phyloP scores from a whole-genome alignment of 2,888 invertebrate species.

The Margaritifera margaritifera region DNA sequence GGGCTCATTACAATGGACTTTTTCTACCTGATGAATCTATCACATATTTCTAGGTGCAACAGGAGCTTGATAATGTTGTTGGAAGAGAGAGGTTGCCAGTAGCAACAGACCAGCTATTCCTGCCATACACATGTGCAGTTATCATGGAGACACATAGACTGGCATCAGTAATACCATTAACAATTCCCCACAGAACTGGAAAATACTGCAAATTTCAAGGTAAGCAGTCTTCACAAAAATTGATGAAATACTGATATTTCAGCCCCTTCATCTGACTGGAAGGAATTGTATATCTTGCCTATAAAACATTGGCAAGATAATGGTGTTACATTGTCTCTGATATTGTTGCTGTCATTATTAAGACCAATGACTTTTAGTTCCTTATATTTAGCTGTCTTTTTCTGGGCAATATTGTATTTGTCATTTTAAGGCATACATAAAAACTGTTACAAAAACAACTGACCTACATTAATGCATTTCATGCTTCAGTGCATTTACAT shows the following conservation, averaged over 20 bases:
- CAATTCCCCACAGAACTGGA: slow-evolving; percentile 52
- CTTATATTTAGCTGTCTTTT: too few relatives aligned
- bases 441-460: too few relatives aligned
- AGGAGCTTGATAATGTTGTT: slow-evolving; percentile 53
- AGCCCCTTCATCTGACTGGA: not conserved
- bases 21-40: not conserved
- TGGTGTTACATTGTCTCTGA: not conserved
- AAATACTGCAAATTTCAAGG: slow-evolving; percentile 49
- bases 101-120: slow-evolving; percentile 52
- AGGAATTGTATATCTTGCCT: not conserved
- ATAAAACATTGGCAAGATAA: not conserved
- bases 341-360: too few relatives aligned
- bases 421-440: too few relatives aligned
- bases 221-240: slow-evolving; percentile 12
- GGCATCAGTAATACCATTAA: slow-evolving; percentile 56
- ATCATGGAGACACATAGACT: slow-evolving; percentile 58
- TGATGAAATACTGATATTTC: not conserved
- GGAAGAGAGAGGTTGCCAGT: slow-evolving; percentile 54
- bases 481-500: too few relatives aligned
- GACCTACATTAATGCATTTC: too few relatives aligned
- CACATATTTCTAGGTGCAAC: slow-evolving; percentile 32
- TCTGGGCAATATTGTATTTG: too few relatives aligned
- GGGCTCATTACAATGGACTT: too few relatives aligned
- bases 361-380: too few relatives aligned
- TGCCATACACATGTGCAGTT: slow-evolving; percentile 60